Percentiles rank a stretch among this genome's conserved stretches.
Conservation (phyloP, 2,888 invertebrate genomes). For the Agrotis clavis region DNA sequence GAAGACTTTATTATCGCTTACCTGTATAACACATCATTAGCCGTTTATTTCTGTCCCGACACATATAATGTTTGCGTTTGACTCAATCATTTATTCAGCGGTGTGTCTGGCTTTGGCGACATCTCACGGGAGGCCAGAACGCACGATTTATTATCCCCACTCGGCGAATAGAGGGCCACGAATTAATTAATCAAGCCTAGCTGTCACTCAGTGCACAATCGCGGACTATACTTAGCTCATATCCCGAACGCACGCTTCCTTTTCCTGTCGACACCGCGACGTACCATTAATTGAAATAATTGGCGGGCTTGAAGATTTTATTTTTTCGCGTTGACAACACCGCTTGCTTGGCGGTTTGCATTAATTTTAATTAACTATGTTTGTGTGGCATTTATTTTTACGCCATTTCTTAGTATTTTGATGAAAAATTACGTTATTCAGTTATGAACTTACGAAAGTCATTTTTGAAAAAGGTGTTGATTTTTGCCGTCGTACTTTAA, state of each 20-base stretch:
- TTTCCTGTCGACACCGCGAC: slow-evolving; percentile 87
- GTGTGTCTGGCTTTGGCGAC: slow-evolving; percentile 83
- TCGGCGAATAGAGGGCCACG: slow-evolving; percentile 81
- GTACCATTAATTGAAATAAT: slow-evolving; percentile 90
- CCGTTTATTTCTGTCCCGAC: slow-evolving; percentile 86
- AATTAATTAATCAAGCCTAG: slow-evolving; percentile 90
- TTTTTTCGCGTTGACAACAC: slow-evolving; percentile 86
- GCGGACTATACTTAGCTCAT: slow-evolving; percentile 81
- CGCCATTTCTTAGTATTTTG: slow-evolving; percentile 55
- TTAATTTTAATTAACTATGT: slow-evolving; percentile 73
- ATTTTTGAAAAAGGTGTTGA: slow-evolving; percentile 41
- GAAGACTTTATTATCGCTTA: slow-evolving; percentile 88
- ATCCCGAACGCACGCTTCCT: slow-evolving; percentile 82
- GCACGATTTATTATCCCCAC: slow-evolving; percentile 89
- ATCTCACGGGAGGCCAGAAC: slow-evolving; percentile 88
- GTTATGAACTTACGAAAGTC: slow-evolving; percentile 40
- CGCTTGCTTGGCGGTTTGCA: slow-evolving; percentile 74
- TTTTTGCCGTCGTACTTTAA: slow-evolving; percentile 29
- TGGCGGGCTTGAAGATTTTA: slow-evolving; percentile 83
- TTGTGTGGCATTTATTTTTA: slow-evolving; percentile 56
- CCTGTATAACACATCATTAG: slow-evolving; percentile 90
- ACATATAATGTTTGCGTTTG: slow-evolving; percentile 86
- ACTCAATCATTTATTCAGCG: slow-evolving; percentile 89
- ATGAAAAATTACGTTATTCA: slow-evolving; percentile 54
- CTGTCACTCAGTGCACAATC: slow-evolving; percentile 89